Evolutionary conservation across 2,797 vertebrate species (phyloP).

Genomic region (Psittacula echo): DNA sequence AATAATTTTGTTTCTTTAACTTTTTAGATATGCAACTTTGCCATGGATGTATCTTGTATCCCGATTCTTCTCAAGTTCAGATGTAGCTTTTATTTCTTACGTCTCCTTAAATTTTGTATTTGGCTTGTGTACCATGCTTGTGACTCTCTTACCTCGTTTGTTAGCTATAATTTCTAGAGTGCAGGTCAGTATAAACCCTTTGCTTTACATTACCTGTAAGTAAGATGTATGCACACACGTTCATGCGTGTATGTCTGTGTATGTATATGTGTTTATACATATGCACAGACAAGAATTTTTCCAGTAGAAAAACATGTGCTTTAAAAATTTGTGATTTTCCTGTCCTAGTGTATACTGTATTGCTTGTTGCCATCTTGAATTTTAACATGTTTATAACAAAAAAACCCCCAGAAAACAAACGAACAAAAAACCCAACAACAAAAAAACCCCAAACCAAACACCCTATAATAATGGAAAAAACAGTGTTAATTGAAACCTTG

Average conservation of each 20-base stretch:
- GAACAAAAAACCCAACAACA: not conserved
- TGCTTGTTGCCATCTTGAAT: not conserved
- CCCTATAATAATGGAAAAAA: not conserved
- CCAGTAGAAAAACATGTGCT: not conserved
- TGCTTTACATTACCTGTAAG: fast-evolving
- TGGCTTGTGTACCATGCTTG: slow-evolving; percentile 76
- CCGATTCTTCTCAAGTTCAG: slow-evolving; percentile 74
- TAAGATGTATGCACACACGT: not conserved
- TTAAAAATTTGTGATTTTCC: not conserved
- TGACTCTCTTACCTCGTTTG: slow-evolving; percentile 74
- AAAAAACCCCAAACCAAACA: not conserved
- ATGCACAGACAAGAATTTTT: not conserved
- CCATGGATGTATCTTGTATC: slow-evolving; percentile 78
- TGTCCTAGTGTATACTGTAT: not conserved
- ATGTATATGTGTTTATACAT: not conserved
- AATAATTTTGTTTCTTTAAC: not conserved
- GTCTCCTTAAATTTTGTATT: slow-evolving; percentile 78
- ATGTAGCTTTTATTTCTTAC: slow-evolving; percentile 76
- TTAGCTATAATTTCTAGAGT: slow-evolving; percentile 70
- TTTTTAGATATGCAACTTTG: slow-evolving; percentile 73
- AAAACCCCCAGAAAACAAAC: not conserved
- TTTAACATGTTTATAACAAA: not conserved
- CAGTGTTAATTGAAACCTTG: slow-evolving; percentile 44
- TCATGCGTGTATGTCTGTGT: not conserved
- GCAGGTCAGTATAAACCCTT: slow-evolving; percentile 59